Conservation (phyloP, 2,797 vertebrate genomes). For the Platyrinchus mystaceus region DNA sequence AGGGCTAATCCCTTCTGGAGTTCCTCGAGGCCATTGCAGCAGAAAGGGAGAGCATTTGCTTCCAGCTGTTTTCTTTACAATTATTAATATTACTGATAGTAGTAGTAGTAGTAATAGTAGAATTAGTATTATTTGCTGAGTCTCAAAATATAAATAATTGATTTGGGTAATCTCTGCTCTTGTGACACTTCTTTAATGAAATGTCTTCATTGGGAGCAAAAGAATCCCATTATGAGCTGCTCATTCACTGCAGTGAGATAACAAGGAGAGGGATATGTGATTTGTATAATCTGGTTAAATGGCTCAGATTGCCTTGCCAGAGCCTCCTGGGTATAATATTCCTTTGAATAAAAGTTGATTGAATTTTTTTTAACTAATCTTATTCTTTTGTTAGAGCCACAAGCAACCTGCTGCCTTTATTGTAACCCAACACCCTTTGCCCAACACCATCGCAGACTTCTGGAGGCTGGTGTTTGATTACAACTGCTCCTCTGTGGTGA, state of each 20-base stretch:
- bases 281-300: slow-evolving; percentile 72
- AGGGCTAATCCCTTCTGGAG: background rate
- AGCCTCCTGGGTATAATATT: slow-evolving; percentile 40
- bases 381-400: slow-evolving; percentile 87
- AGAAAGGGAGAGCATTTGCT: slow-evolving; percentile 14
- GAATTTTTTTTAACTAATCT: slow-evolving; percentile 50
- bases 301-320: slow-evolving; percentile 52
- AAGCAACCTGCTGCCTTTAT: slow-evolving; percentile 98
- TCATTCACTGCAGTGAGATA: slow-evolving; percentile 61
- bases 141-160: slow-evolving; percentile 76
- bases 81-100: slow-evolving; percentile 60
- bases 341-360: slow-evolving; percentile 55
- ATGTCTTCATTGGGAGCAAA: slow-evolving; percentile 74
- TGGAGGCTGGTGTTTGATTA: slow-evolving; percentile 99
- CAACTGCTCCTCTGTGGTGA: slow-evolving; percentile 96
- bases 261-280: slow-evolving; percentile 61
- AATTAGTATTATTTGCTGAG: slow-evolving; percentile 73
- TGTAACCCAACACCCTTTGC: slow-evolving; percentile 95
- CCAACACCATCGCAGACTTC: slow-evolving; percentile 95
- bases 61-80: slow-evolving; percentile 63
- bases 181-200: slow-evolving; percentile 77
- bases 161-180: slow-evolving; percentile 74
- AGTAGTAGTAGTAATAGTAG: background rate
- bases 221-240: slow-evolving; percentile 68
- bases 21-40: background rate